These are phyloP conservation scores for Spisula solida DNA, from an alignment of 2,888 invertebrate genomes.

Conservation along the genomic window DNA sequence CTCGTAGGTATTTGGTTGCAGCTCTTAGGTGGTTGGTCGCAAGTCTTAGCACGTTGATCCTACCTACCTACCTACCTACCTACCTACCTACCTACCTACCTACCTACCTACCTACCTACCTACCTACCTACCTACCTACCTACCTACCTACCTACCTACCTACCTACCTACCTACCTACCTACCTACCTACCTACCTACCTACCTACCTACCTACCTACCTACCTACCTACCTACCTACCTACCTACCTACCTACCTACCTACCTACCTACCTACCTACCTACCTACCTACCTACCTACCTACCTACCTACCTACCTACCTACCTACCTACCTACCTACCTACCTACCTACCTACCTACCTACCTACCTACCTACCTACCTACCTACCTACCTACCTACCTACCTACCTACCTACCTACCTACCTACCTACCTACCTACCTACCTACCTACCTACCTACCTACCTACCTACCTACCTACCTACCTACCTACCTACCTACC, in stretches of 20 bases:
- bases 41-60: no score
- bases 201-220: conserved; percentile 7
- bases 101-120: not conserved
- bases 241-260: conserved; percentile 6
- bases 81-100: conserved; percentile 15
- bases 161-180: not conserved
- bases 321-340: conserved; percentile 32
- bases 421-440: conserved; percentile 35
- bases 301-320: conserved; percentile 33
- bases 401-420: not conserved
- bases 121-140: not conserved
- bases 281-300: conserved; percentile 12
- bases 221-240: conserved; percentile 21
- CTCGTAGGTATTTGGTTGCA: no score
- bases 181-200: conserved; percentile 10
- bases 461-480: conserved; percentile 32
- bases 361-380: conserved; percentile 30
- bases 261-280: not conserved
- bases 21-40: no score
- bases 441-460: conserved; percentile 24
- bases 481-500: conserved; percentile 25
- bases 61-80: not conserved
- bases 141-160: conserved; percentile 7
- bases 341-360: conserved; percentile 30
- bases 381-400: not conserved